Evolutionary conservation across 2,113 vertebrate genomes (phyloP), one percentile per base, ranked within the genome.

Genomic region (Odontesthes bonariensis): DNA sequence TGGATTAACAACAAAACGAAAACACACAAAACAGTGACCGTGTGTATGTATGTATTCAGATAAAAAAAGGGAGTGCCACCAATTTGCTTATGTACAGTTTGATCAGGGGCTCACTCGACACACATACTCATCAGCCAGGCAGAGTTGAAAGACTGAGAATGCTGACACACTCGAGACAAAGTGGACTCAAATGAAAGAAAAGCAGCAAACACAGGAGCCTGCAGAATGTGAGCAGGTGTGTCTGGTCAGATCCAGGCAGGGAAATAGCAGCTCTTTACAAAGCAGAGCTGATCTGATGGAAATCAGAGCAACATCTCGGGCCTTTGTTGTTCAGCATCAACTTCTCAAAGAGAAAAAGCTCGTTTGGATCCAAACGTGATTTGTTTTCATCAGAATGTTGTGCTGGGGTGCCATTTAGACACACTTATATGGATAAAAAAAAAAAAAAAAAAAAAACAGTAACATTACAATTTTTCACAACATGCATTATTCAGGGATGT

Each of bases 141-240:
- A 23, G 55, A 79, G 54, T 55, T 65, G 56, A 79, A 65, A 61
- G 55, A 86, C 31, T 51, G 61, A 77, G 84, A 87, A 76, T 89
- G 87, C 77, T 89, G 89, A 91, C 84, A 87, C 75, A 84, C 58
- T 79, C 2, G 35, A 57, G 64, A 54, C 77, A 58, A 70, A 89
- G 57, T 51, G 79, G 82, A 53, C 69, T 70, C 40, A 69, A 81
- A 83, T 75, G 77, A 57, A 57, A 64, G 40, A 79, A 75, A 81
- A 81, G 70, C 69, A 78, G 86, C 84, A 90, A 83, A 92, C 77
- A 82, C 77, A 40, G 79, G 79, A 89, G 84, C 77, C 71, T 66
- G 72, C 77, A 88, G 83, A 91, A 91, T 88, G 83, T 38, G 73
- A 89, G 90, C 92, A 92, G 91, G 89, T 90, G 92, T 87, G 92